Evolutionary conservation across 1,140 invertebrate species (phyloP).

Genomic region (Ceratosolen fusciceps): DNA sequence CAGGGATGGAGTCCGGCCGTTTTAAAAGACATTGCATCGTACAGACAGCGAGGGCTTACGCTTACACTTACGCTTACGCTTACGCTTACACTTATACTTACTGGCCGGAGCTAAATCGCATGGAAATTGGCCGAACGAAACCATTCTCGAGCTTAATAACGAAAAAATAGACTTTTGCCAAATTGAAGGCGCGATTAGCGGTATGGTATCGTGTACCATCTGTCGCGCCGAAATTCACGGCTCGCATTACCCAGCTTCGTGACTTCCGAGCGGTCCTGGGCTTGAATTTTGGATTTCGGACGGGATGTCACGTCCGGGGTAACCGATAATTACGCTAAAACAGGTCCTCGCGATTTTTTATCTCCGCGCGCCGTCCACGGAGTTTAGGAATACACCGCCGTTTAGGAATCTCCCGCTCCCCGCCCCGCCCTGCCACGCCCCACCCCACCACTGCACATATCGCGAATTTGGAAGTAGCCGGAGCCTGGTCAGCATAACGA

Average conservation of each 20-base stretch:
- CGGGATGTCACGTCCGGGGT: conserved; percentile 41
- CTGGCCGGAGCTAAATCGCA: neutral
- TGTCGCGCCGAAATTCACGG: conserved; percentile 61
- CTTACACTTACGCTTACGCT: too few relatives aligned
- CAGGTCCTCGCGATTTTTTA: conserved; percentile 43
- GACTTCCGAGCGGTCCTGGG: conserved; percentile 8
- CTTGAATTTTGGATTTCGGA: conserved; percentile 1
- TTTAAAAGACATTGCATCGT: too few relatives aligned
- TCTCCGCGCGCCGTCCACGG: conserved; percentile 13
- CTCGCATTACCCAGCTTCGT: conserved; percentile 41
- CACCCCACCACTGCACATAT: too few relatives aligned
- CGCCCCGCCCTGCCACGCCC: too few relatives aligned
- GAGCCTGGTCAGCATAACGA: too few relatives aligned
- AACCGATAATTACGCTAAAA: conserved; percentile 46
- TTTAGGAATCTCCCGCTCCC: too few relatives aligned
- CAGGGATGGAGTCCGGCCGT: too few relatives aligned
- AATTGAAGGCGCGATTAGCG: conserved; percentile 40
- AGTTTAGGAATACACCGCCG: conserved; percentile 33
- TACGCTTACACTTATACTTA: too few relatives aligned
- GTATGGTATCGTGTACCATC: conserved; percentile 50
- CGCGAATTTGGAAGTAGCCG: too few relatives aligned
- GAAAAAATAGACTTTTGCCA: conserved; percentile 21
- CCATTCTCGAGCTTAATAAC: neutral
- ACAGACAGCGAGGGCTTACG: too few relatives aligned
- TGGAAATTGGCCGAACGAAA: neutral